Evolutionary conservation across 2,888 invertebrate genomes (phyloP).

Genomic region (Aporophyla nigra): DNA sequence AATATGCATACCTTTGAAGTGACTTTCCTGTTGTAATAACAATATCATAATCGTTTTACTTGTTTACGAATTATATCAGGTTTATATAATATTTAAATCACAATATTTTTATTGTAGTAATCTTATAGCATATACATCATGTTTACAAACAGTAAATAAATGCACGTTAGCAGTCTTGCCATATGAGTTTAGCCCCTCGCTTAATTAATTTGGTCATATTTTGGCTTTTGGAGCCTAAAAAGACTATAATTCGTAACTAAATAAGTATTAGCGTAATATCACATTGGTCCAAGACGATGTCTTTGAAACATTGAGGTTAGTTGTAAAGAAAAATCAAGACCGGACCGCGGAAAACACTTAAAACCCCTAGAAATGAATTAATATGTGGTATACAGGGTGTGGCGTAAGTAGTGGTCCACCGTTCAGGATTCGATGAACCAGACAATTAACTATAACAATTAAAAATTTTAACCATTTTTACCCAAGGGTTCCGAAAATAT

Average conservation of each 20-base stretch:
- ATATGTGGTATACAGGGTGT: conserved; percentile 2
- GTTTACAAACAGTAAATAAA: conserved; percentile 26
- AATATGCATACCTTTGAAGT: conserved; percentile 3
- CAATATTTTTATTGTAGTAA: conserved; percentile 32
- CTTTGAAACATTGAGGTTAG: background rate
- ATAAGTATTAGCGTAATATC: background rate
- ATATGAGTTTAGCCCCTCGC: background rate
- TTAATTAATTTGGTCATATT: background rate
- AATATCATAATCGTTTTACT: conserved; percentile 17
- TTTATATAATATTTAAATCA: conserved; percentile 19
- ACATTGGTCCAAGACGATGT: background rate
- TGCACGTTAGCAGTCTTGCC: background rate
- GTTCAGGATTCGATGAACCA: too few species aligned
- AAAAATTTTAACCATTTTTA: too few species aligned
- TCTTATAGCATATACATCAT: conserved; percentile 23
- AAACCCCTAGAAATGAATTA: background rate
- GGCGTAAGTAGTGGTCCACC: too few species aligned
- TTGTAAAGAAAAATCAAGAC: background rate
- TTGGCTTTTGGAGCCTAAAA: background rate
- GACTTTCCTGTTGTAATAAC: conserved; percentile 5
- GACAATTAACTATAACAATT: too few species aligned
- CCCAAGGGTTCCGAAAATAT: too few species aligned
- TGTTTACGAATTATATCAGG: conserved; percentile 38
- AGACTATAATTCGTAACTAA: background rate
- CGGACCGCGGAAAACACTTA: background rate